Conservation (phyloP, 2,888 invertebrate genomes). For the Glyphotaelius pellucidus region DNA sequence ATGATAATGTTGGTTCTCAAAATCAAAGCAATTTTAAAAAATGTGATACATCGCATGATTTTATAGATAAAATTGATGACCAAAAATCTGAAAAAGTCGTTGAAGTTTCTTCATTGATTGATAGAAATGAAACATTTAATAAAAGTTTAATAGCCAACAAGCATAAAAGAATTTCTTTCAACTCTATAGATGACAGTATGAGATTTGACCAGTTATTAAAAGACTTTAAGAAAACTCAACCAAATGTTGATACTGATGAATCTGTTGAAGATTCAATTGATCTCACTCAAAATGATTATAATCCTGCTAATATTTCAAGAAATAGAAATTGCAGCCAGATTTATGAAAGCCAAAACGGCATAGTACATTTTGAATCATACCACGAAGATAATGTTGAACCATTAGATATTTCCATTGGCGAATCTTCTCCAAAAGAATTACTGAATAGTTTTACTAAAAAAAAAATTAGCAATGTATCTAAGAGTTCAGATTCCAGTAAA, state of each 20-base stretch:
- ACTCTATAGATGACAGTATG: conserved; percentile 33
- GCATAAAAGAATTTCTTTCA: conserved; percentile 38
- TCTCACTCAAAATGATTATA: conserved; percentile 49
- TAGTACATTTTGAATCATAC: conserved; percentile 68
- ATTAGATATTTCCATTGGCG: conserved; percentile 48
- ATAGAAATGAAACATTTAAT: background rate
- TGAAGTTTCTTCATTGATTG: background rate
- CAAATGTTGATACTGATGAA: background rate
- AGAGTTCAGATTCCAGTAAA: background rate
- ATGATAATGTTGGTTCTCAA: background rate
- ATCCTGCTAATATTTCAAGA: conserved; percentile 21
- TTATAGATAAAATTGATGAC: background rate
- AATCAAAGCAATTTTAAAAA: background rate
- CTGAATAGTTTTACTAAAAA: conserved; percentile 9
- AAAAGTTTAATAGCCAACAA: background rate
- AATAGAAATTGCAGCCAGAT: conserved; percentile 46
- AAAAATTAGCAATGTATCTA: conserved; percentile 31
- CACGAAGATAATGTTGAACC: conserved; percentile 57
- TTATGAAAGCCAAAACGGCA: conserved; percentile 66
- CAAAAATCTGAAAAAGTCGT: background rate
- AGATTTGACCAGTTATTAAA: conserved; percentile 25
- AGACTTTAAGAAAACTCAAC: conserved; percentile 40
- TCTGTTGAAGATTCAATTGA: conserved; percentile 42
- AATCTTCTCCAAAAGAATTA: conserved; percentile 69
- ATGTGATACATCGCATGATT: background rate